Percentiles rank a stretch among this genome's conserved stretches.
Conservation (phyloP, 2,797 vertebrate genomes). For the Cyclura pinguis region DNA sequence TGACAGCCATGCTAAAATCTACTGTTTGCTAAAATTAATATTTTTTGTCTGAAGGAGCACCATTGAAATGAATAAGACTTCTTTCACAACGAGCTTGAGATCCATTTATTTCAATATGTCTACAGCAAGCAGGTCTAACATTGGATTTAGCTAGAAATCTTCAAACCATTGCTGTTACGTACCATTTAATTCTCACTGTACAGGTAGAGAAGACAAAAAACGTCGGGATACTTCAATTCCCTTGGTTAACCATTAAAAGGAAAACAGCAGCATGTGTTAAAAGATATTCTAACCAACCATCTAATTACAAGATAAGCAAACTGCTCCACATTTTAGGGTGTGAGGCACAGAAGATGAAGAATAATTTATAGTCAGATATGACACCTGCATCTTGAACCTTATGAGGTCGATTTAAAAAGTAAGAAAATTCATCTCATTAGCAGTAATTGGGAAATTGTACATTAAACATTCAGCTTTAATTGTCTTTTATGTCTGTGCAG, state of each 20-base stretch:
- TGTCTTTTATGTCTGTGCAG: slow-evolving; percentile 6
- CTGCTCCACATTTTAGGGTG: slow-evolving; percentile 42
- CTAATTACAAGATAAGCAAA: slow-evolving; percentile 47
- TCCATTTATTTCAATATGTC: too few species aligned
- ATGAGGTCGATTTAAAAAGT: neutral
- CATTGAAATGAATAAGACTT: too few species aligned
- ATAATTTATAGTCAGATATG: slow-evolving; percentile 37
- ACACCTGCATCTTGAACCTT: slow-evolving; percentile 34
- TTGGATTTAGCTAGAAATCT: too few species aligned
- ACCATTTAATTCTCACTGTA: slow-evolving; percentile 55
- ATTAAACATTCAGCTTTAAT: neutral
- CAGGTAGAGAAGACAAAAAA: slow-evolving; percentile 9
- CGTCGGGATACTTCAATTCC: slow-evolving; percentile 29
- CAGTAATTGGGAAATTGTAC: slow-evolving; percentile 36
- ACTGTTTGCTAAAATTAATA: too few species aligned
- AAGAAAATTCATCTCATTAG: slow-evolving; percentile 7
- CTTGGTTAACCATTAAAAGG: slow-evolving; percentile 59
- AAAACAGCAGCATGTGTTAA: slow-evolving; percentile 44
- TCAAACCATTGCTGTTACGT: neutral
- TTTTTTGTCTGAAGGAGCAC: too few species aligned
- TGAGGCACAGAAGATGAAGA: slow-evolving; percentile 24
- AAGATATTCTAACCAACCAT: neutral
- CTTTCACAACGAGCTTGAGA: too few species aligned
- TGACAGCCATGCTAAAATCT: too few species aligned
- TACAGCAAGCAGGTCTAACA: too few species aligned